These are phyloP conservation scores for Drosophila prosaltans DNA, from an alignment of 1,140 invertebrate genomes.

Conservation along the genomic window DNA sequence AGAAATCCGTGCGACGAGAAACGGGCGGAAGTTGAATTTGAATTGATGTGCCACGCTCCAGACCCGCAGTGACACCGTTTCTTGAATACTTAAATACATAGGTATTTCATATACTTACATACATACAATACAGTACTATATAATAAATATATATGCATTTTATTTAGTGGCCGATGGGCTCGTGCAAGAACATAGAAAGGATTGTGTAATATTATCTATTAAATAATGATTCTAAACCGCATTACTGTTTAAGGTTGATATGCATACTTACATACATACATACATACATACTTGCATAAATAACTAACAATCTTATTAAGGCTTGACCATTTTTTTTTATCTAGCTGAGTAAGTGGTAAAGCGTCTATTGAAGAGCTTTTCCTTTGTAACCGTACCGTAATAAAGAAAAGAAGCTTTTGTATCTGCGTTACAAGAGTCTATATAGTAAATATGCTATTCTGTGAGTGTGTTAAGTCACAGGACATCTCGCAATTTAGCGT, in stretches of 20 bases:
- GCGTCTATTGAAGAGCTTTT: conserved; percentile 43
- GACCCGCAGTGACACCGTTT: no score
- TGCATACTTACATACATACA: not conserved
- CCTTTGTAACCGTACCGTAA: conserved; percentile 45
- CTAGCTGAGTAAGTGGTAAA: conserved; percentile 11
- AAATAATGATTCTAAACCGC: conserved; percentile 48
- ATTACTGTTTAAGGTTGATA: conserved; percentile 3
- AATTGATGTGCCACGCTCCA: not conserved
- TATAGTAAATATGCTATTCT: not conserved
- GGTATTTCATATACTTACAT: not conserved
- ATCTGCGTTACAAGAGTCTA: not conserved
- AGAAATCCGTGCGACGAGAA: not conserved
- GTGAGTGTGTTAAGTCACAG: not conserved
- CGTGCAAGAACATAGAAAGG: conserved; percentile 60
- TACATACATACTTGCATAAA: not conserved
- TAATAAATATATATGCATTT: conserved; percentile 84
- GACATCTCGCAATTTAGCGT: not conserved
- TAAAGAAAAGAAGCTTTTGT: conserved; percentile 22
- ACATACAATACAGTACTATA: no score
- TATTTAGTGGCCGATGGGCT: conserved; percentile 83
- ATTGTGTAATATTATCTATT: conserved; percentile 70
- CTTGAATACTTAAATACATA: not conserved
- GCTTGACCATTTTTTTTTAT: not conserved
- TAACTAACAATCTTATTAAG: conserved; percentile 1
- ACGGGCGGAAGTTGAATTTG: no score